Conservation (phyloP, 2,888 invertebrate genomes). For the Elegia similella region DNA sequence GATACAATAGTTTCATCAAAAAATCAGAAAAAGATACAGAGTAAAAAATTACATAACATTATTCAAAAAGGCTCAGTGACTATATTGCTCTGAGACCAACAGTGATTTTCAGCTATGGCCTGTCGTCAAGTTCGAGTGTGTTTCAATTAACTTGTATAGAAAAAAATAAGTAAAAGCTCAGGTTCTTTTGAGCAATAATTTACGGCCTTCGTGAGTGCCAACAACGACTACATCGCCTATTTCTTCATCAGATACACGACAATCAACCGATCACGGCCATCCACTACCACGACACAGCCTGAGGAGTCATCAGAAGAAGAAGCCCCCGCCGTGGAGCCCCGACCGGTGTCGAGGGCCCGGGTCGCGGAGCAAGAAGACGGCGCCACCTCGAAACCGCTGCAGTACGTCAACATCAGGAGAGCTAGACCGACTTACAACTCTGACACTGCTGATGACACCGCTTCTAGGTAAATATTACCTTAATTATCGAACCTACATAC, state of each 20-base stretch:
- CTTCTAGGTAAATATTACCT: slow-evolving; percentile 49
- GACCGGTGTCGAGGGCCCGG: slow-evolving; percentile 36
- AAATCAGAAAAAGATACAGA: no score
- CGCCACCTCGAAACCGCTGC: slow-evolving; percentile 67
- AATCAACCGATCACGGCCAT: slow-evolving; percentile 83
- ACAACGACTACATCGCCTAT: background rate
- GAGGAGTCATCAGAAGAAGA: slow-evolving; percentile 40
- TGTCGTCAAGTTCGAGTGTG: no score
- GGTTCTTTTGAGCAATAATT: no score
- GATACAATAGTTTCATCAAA: no score
- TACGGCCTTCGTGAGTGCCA: no score
- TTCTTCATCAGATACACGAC: slow-evolving; percentile 73
- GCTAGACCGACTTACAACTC: slow-evolving; percentile 75
- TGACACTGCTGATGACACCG: slow-evolving; percentile 62
- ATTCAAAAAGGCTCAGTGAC: no score
- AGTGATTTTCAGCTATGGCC: no score
- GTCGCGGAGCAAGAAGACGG: slow-evolving; percentile 43
- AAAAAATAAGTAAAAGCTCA: no score
- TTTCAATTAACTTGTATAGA: no score
- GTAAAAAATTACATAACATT: no score
- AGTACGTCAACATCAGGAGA: slow-evolving; percentile 88
- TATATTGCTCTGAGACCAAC: no score
- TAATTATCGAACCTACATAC: no score
- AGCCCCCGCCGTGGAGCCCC: slow-evolving; percentile 32
- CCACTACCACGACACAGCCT: slow-evolving; percentile 51